Evolutionary conservation across 2,113 vertebrate genomes (phyloP).

Genomic region (Archilochus colubris): DNA sequence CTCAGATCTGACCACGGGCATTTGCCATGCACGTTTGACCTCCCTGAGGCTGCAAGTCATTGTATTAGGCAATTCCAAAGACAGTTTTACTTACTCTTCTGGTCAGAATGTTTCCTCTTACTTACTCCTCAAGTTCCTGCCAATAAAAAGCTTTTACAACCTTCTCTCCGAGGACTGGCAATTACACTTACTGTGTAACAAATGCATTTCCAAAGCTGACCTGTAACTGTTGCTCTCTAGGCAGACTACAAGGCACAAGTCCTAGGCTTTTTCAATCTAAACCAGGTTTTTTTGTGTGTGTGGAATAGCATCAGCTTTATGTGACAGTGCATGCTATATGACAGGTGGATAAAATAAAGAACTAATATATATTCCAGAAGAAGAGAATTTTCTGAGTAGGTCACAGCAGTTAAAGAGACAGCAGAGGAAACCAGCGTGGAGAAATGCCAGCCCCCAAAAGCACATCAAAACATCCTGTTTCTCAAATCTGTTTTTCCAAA

Average conservation of each 20-base stretch:
- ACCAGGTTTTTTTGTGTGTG: not conserved
- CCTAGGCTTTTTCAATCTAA: not conserved
- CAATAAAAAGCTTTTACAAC: slow-evolving; percentile 46
- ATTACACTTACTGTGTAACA: not conserved
- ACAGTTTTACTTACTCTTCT: slow-evolving; percentile 35
- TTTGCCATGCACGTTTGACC: slow-evolving; percentile 20
- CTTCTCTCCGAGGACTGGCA: slow-evolving; percentile 3
- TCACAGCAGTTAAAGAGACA: not conserved
- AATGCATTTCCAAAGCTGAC: slow-evolving; percentile 38
- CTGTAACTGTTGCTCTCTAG: slow-evolving; percentile 59
- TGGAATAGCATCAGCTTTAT: not conserved
- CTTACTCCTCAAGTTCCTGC: slow-evolving; percentile 64
- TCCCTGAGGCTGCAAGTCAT: not conserved
- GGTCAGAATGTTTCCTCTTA: slow-evolving; percentile 40
- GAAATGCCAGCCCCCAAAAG: not conserved
- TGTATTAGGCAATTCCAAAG: slow-evolving; percentile 54
- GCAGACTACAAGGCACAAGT: not conserved
- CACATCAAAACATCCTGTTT: not conserved
- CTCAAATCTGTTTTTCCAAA: not conserved
- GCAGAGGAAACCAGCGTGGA: not conserved
- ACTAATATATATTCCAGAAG: not conserved
- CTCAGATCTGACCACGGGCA: not conserved
- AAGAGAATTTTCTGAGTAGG: not conserved
- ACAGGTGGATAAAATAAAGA: slow-evolving; percentile 28
- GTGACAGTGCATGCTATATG: slow-evolving; percentile 7